Evolutionary conservation across 2,797 vertebrate genomes (phyloP).

Genomic region (Otolemur crassicaudatus): DNA sequence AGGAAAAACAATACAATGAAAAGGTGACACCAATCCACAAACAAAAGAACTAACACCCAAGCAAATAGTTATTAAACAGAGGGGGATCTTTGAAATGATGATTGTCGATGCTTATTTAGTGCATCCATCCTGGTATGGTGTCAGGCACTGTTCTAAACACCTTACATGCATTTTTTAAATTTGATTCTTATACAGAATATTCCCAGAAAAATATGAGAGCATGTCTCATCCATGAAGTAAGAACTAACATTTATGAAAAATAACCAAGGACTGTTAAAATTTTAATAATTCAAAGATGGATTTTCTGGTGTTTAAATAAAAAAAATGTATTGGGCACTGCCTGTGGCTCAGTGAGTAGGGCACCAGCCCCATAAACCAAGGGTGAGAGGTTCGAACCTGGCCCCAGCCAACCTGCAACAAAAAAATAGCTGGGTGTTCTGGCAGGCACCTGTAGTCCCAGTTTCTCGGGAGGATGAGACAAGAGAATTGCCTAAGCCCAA

Average conservation of each 20-base stretch:
- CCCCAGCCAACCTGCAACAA: too few species aligned
- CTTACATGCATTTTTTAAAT: not conserved
- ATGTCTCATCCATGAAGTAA: not conserved
- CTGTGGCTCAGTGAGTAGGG: too few species aligned
- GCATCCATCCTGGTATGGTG: not conserved
- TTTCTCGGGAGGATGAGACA: too few species aligned
- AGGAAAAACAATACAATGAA: conserved; percentile 38
- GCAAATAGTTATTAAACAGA: conserved; percentile 43
- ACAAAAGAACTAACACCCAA: conserved; percentile 19
- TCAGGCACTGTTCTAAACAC: conserved; percentile 40
- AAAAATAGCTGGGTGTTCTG: too few species aligned
- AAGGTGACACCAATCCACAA: not conserved
- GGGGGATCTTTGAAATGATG: conserved; percentile 9
- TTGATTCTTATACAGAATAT: conserved; percentile 12
- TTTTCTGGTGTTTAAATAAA: too few species aligned
- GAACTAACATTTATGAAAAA: conserved; percentile 42
- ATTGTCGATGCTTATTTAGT: conserved; percentile 36
- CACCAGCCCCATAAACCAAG: too few species aligned
- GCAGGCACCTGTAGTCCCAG: too few species aligned
- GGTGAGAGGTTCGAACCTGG: too few species aligned
- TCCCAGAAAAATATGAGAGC: not conserved
- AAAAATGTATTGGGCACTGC: too few species aligned
- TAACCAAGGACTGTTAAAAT: conserved; percentile 20
- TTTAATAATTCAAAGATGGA: not conserved
- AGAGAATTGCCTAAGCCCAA: too few species aligned